A percentile compares a stretch with the other conserved stretches of the same genome.
These are phyloP conservation scores for Sycophaga agraensis DNA, from an alignment of 1,140 invertebrate genomes.

Conservation along the genomic window DNA sequence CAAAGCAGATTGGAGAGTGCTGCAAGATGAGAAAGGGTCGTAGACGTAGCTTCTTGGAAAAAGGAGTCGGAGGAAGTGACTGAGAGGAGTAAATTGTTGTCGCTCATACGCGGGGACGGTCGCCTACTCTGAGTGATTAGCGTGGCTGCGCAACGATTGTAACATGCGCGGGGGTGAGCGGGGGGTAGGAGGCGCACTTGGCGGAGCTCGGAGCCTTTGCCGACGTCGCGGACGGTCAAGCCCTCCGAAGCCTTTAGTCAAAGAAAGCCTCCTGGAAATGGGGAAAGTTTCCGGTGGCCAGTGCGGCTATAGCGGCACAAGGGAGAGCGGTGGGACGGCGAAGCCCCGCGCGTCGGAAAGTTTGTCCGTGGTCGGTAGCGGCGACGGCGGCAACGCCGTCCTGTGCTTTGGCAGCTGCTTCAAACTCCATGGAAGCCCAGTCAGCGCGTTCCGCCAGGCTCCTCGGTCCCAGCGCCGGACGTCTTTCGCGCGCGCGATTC, in stretches of 20 bases:
- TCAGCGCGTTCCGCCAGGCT: conserved; percentile 43
- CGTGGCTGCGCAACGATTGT: conserved; percentile 13
- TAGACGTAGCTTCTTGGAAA: too few relatives aligned
- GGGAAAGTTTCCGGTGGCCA: conserved; percentile 44
- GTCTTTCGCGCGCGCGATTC: too few relatives aligned
- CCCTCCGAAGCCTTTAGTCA: conserved; percentile 32
- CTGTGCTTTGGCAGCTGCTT: conserved; percentile 40
- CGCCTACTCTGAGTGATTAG: conserved; percentile 27
- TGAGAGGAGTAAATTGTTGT: too few relatives aligned
- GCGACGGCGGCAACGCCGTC: too few relatives aligned
- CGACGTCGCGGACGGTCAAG: conserved; percentile 26
- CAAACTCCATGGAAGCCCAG: conserved; percentile 51
- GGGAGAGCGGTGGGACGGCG: not conserved
- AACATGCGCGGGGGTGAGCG: not conserved
- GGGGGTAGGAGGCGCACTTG: not conserved
- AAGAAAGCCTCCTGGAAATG: conserved; percentile 46
- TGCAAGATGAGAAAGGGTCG: too few relatives aligned
- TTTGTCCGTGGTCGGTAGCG: too few relatives aligned
- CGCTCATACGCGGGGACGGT: too few relatives aligned
- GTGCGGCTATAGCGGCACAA: conserved; percentile 29
- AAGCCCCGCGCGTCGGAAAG: conserved; percentile 32
- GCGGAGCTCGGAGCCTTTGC: conserved; percentile 2
- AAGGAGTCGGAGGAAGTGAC: too few relatives aligned
- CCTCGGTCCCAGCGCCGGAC: conserved; percentile 28
- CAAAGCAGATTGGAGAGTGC: too few relatives aligned